Base-by-base conservation (phyloP, 1,140 invertebrate genomes). In the Calliphora vicina region DNA sequence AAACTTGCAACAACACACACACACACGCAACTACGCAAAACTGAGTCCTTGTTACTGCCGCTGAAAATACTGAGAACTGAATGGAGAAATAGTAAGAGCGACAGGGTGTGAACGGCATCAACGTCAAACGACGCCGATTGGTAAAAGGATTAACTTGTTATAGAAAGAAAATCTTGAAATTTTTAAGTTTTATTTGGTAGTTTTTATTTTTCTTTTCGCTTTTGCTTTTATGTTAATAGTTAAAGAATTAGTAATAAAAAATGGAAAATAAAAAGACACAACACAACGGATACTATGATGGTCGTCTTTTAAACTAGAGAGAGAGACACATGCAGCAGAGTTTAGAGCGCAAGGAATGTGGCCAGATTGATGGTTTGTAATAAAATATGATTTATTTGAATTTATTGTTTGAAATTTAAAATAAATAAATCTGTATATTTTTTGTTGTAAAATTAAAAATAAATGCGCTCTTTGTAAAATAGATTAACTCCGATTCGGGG, bases 71-170 rank as follows among this genome's bases (percentile, higher is more conserved):
- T n/a, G 1, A 57, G 50, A 17, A n/a, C 6, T 6, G 12, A 17
- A n/a, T 13, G 12, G 9, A 23, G 20, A 23, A 23, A 23, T 67
- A 23, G 15, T 57, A n/a, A 6, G 3, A n/a, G 13, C n/a, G 50
- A n/a, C n/a, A n/a, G 50, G 2, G 50, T n/a, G 15, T 17, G 50
- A n/a, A 25, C 1, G 12, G 15, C 45, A 50, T 67, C 3, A 25
- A 67, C 20, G 20, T 25, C 50, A n/a, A n/a, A 57, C 3, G 50
- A 57, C 61, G 23, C n/a, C 61, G 61, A 67, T 67, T 67, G 61
- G 61, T 67, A 67, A 67, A 67, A 67, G 61, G 61, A 67, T 67
- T 67, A 67, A 67, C 61, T 67, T 67, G 61, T 25, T 67, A 67
- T 67, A 67, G 50, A 15, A 57, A 57, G 9, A 67, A 67, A 67